Conservation (phyloP, 2,888 invertebrate genomes). For the Nomada fucata region DNA sequence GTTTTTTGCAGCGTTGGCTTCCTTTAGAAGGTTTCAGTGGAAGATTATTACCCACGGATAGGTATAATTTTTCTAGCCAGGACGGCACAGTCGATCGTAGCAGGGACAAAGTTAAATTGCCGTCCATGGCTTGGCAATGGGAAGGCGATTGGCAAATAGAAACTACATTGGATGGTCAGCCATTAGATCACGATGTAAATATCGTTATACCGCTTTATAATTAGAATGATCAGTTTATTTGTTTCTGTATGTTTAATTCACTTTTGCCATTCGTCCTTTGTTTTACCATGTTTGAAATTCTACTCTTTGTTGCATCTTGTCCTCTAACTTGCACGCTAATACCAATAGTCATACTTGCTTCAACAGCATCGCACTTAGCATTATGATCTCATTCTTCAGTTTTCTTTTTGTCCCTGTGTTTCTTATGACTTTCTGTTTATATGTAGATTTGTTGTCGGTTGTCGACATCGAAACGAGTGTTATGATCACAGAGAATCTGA, state of each 20-base stretch:
- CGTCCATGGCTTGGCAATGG: constrained; percentile 98
- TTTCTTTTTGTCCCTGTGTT: constrained; percentile 47
- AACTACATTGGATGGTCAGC: constrained; percentile 93
- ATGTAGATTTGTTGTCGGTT: constrained; percentile 66
- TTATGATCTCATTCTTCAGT: constrained; percentile 10
- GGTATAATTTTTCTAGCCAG: constrained; percentile 93
- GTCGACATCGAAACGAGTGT: constrained; percentile 57
- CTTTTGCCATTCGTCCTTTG: background rate
- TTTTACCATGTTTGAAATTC: background rate
- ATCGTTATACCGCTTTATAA: background rate
- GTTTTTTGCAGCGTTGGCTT: constrained; percentile 90
- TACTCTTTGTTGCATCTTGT: background rate
- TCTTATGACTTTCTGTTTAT: constrained; percentile 57
- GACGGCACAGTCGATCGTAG: constrained; percentile 92
- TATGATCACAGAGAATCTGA: constrained; percentile 69
- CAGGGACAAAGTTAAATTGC: constrained; percentile 92
- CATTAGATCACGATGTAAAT: constrained; percentile 92
- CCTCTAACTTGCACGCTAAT: background rate
- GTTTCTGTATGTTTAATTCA: background rate
- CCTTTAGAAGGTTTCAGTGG: constrained; percentile 95
- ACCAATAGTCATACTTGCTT: background rate
- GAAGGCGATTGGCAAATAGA: constrained; percentile 97
- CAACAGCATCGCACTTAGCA: no score
- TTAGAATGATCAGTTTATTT: background rate
- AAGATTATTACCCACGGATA: constrained; percentile 93